A percentile compares a stretch with the other conserved stretches of the same genome.
phyloP scores from a whole-genome alignment of 2,888 invertebrate genomes.

The Chymomyza caudatula region DNA sequence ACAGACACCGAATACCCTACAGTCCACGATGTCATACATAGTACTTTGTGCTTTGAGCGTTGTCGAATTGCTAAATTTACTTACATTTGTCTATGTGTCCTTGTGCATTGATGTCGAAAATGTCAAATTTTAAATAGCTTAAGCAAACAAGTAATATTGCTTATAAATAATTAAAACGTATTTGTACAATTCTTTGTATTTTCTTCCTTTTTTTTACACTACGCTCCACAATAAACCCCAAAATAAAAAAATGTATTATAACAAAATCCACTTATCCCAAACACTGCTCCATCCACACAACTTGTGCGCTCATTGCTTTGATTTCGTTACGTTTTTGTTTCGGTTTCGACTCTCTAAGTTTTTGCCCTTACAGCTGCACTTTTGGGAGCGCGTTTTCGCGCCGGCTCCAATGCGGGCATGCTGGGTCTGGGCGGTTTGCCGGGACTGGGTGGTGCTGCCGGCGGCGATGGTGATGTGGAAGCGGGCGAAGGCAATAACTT shows the following conservation, averaged over 20 bases:
- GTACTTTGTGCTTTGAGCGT: slow-evolving; percentile 24
- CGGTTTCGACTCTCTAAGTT: slow-evolving; percentile 74
- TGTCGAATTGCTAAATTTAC: slow-evolving; percentile 1
- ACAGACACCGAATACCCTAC: not conserved
- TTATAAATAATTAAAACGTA: slow-evolving; percentile 35
- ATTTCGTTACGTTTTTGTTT: slow-evolving; percentile 29
- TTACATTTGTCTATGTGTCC: not conserved
- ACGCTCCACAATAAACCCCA: not conserved
- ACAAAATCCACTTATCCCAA: not conserved
- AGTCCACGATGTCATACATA: not conserved
- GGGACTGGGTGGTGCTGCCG: slow-evolving; percentile 58
- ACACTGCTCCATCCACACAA: not conserved
- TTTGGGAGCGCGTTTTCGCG: slow-evolving; percentile 88
- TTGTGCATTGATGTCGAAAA: not conserved
- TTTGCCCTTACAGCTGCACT: slow-evolving; percentile 84
- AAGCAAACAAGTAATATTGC: slow-evolving; percentile 6
- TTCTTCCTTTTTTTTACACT: slow-evolving; percentile 47
- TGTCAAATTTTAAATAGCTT: not conserved
- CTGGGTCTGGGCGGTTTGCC: slow-evolving; percentile 79
- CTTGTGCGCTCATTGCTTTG: not conserved
- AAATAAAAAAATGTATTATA: slow-evolving; percentile 11
- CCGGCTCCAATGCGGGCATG: slow-evolving; percentile 86
- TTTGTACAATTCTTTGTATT: slow-evolving; percentile 57
- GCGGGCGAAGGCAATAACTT: slow-evolving; percentile 85
- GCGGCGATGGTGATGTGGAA: slow-evolving; percentile 79